Percentiles rank a stretch among this genome's conserved stretches.
Conservation (phyloP, 2,113 vertebrate genomes). For the Corythaixoides concolor region DNA sequence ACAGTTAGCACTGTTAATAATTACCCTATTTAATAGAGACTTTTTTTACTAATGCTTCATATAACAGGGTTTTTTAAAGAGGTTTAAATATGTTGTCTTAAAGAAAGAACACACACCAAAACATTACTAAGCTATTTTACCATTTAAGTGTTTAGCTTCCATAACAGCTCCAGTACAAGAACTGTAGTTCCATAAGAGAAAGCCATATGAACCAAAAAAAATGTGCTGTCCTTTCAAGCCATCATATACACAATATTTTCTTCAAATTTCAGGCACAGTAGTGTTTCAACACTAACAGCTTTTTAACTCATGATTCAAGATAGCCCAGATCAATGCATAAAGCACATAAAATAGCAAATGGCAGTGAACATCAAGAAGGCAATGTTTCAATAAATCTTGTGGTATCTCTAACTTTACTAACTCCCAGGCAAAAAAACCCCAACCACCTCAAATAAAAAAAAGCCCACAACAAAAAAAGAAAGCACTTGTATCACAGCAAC, state of each 20-base stretch:
- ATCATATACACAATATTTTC: neutral
- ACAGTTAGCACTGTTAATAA: neutral
- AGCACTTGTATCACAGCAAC: neutral
- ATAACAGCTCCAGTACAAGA: neutral
- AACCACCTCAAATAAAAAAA: neutral
- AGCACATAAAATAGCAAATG: neutral
- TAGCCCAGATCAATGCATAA: neutral
- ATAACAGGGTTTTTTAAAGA: neutral
- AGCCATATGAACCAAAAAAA: neutral
- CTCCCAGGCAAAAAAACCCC: too few relatives aligned
- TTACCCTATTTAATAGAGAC: neutral
- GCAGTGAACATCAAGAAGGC: neutral
- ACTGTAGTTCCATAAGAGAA: neutral
- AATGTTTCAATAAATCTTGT: neutral
- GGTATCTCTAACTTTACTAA: neutral
- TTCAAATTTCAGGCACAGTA: neutral
- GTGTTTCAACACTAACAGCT: neutral
- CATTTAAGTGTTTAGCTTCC: neutral
- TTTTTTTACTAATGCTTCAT: neutral
- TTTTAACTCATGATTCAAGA: neutral
- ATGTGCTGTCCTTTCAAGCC: neutral
- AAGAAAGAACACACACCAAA: neutral
- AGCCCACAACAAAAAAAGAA: too few relatives aligned
- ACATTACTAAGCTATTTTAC: neutral
- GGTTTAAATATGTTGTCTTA: neutral